Conservation (phyloP, 2,888 invertebrate genomes). For the Dilophus febrilis region DNA sequence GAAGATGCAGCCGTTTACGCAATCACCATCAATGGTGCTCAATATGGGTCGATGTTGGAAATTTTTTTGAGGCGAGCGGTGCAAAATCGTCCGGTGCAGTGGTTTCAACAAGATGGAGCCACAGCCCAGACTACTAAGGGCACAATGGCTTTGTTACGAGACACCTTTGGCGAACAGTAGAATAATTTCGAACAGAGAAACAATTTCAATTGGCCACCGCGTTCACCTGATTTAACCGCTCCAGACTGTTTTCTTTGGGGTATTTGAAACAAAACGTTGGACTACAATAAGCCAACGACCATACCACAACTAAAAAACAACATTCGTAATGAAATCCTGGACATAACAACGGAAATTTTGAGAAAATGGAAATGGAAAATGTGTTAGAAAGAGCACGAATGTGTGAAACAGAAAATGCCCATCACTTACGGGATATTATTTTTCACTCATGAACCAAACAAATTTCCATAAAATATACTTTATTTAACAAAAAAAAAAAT, state of each 20-base stretch:
- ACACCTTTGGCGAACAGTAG: conserved; percentile 1
- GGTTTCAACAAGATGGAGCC: conserved; percentile 8
- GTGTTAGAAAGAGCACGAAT: not conserved
- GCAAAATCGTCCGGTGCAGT: conserved; percentile 3
- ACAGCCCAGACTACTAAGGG: not conserved
- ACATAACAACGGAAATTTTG: not conserved
- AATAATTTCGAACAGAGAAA: not conserved
- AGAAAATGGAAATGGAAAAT: conserved; percentile 1
- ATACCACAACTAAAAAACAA: not conserved
- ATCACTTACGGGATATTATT: not conserved
- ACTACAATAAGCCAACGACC: not conserved
- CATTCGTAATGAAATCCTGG: not conserved
- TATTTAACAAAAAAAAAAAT: not conserved
- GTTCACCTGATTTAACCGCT: not conserved
- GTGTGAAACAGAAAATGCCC: not conserved
- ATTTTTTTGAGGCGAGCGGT: conserved; percentile 6
- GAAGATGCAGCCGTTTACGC: not conserved
- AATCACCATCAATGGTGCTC: no score
- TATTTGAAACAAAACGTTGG: conserved; percentile 1
- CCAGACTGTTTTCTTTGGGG: not conserved
- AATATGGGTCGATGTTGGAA: conserved; percentile 4
- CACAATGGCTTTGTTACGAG: not conserved
- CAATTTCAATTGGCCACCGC: not conserved
- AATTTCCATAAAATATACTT: not conserved
- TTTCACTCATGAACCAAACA: not conserved